Percentiles rank a stretch among this genome's conserved stretches.
Evolutionary conservation across 2,113 vertebrate genomes (phyloP).

Genomic region (Cardinalis cardinalis): DNA sequence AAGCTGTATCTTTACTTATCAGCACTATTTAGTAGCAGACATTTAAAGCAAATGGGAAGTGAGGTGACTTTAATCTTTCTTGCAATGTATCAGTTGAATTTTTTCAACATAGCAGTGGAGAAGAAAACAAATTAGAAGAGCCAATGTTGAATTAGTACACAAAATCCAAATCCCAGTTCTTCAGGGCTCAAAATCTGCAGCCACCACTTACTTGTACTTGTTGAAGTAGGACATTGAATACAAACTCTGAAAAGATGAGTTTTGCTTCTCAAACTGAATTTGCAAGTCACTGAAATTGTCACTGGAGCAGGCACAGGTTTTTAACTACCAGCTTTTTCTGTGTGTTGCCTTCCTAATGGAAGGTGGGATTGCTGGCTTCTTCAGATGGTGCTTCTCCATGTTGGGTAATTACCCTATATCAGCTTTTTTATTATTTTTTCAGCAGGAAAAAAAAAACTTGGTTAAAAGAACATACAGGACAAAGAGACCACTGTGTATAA

Average conservation of each 20-base stretch:
- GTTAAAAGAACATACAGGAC: background rate
- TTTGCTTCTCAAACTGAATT: background rate
- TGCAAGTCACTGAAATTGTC: background rate
- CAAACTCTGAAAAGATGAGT: background rate
- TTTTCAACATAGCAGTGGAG: background rate
- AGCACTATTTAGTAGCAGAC: background rate
- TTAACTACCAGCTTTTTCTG: background rate
- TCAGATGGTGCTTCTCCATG: background rate
- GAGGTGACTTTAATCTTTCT: constrained; percentile 23
- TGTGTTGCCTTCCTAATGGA: background rate
- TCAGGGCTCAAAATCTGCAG: background rate
- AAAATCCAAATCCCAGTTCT: background rate
- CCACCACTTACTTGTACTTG: background rate
- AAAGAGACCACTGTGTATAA: background rate
- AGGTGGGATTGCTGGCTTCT: background rate
- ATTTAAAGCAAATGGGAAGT: constrained; percentile 12
- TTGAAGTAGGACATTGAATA: background rate
- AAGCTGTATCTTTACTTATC: background rate
- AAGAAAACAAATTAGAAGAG: background rate
- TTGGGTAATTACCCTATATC: background rate
- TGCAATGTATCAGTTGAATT: background rate
- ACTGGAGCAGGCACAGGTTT: background rate
- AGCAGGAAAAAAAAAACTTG: background rate
- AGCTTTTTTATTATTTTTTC: background rate
- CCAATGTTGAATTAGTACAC: background rate